Evolutionary conservation across 2,797 vertebrate genomes (phyloP).

Genomic region (Chelidonichthys spinosus): DNA sequence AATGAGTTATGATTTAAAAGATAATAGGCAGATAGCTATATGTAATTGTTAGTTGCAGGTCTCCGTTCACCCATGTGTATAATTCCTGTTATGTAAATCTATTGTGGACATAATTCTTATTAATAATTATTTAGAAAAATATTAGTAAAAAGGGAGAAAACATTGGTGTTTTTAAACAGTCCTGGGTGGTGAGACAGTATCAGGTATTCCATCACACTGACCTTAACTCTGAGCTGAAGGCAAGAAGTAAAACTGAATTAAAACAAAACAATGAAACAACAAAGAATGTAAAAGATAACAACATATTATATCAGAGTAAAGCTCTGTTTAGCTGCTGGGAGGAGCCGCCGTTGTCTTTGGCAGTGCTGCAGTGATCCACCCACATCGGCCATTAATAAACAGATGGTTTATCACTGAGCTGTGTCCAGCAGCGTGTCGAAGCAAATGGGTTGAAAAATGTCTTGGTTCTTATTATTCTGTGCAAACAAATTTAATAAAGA

Average conservation of each 20-base stretch:
- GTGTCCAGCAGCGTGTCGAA: conserved; percentile 42
- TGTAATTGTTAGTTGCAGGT: too few relatives aligned
- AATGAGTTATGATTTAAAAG: not conserved
- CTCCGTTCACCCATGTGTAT: not conserved
- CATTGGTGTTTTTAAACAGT: not conserved
- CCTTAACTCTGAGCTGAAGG: conserved; percentile 36
- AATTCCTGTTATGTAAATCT: not conserved
- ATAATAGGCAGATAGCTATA: too few relatives aligned
- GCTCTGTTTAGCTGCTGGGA: conserved; percentile 54
- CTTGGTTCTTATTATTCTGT: conserved; percentile 22
- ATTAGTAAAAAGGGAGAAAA: not conserved
- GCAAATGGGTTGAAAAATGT: conserved; percentile 40
- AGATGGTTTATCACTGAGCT: conserved; percentile 58
- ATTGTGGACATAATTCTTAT: not conserved
- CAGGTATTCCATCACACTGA: conserved; percentile 24
- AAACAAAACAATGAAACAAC: conserved; percentile 59
- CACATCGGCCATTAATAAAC: conserved; percentile 51
- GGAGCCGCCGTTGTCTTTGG: conserved; percentile 63
- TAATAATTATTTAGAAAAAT: not conserved
- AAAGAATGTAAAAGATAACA: conserved; percentile 63
- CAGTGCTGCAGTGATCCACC: conserved; percentile 39
- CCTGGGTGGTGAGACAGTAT: not conserved
- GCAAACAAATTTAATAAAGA: not conserved
- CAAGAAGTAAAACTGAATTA: conserved; percentile 40
- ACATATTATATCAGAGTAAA: conserved; percentile 47